Base-by-base conservation (phyloP, 1,140 invertebrate species). In the Chymomyza costata region DNA sequence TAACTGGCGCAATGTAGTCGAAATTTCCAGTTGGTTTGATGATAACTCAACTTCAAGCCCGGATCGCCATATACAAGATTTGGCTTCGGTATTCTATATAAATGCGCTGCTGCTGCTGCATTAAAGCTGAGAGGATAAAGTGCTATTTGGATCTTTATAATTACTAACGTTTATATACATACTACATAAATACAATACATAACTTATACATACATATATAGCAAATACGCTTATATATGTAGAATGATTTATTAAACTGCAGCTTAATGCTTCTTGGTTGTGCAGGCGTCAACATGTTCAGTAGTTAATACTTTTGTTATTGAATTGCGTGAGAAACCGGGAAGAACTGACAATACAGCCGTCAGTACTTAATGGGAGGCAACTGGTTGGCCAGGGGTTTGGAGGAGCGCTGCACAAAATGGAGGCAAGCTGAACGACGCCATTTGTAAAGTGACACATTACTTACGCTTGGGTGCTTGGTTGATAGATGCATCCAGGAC, bases 401-500 rank as follows among this genome's bases (percentile, higher is more conserved):
- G 14, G 25, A 25, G 21, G 3, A n/a, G 1, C 17, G 14, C 6
- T 11, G 25, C n/a, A n/a, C n/a, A n/a, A n/a, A n/a, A n/a, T n/a
- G n/a, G 17, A 30, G 50, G 44, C 34, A 40, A 40, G 39, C 46
- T 52, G 21, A 43, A 39, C 51, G 63, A 65, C 56, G 53, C 66
- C 56, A 76, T 76, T 76, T 76, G 70, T 76, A 65, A 76, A 70
- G 71, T 76, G 70, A 76, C 70, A 78, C 66, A 76, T 76, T 76
- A 76, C 65, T 69, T 61, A 60, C 70, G 69, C 70, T 63, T 53
- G 60, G 70, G 37, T 76, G 70, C 46, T 34, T 56, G 35, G 17
- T 50, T 74, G 69, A 76, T 74, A 65, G 69, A 74, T 74, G 68
- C 58, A 61, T 21, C 38, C 32, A 31, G 21, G 46, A 19, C 18